These are phyloP conservation scores for Pithys albifrons DNA, from an alignment of 2,113 vertebrate genomes.

Conservation along the genomic window DNA sequence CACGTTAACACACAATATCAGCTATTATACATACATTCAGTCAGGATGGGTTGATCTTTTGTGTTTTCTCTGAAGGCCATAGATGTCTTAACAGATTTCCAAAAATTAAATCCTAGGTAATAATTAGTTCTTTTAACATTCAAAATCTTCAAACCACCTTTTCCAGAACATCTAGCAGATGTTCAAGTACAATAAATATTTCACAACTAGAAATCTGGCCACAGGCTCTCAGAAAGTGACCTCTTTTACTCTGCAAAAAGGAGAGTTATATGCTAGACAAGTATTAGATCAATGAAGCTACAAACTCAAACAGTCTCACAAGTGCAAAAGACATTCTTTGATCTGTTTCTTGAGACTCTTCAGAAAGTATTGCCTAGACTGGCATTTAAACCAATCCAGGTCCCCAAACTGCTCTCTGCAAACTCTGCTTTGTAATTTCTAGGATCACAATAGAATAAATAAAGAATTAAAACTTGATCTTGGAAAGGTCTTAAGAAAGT, in stretches of 20 bases:
- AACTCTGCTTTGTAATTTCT: background rate
- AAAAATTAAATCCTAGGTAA: background rate
- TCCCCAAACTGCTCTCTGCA: background rate
- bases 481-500: background rate
- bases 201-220: background rate
- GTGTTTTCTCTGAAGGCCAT: background rate
- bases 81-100: background rate
- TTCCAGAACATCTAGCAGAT: background rate
- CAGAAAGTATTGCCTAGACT: background rate
- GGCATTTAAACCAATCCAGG: background rate
- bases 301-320: background rate
- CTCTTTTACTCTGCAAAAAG: background rate
- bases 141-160: background rate
- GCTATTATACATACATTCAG: background rate
- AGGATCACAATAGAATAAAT: background rate
- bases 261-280: background rate
- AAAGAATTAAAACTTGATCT: background rate
- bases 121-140: background rate
- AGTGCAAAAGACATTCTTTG: background rate
- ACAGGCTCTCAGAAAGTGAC: background rate
- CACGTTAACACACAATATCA: background rate
- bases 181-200: background rate
- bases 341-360: background rate
- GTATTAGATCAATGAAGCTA: background rate
- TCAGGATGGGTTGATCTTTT: background rate